Conservation (phyloP, 1,140 invertebrate genomes). For the Drosophila ercepeae region DNA sequence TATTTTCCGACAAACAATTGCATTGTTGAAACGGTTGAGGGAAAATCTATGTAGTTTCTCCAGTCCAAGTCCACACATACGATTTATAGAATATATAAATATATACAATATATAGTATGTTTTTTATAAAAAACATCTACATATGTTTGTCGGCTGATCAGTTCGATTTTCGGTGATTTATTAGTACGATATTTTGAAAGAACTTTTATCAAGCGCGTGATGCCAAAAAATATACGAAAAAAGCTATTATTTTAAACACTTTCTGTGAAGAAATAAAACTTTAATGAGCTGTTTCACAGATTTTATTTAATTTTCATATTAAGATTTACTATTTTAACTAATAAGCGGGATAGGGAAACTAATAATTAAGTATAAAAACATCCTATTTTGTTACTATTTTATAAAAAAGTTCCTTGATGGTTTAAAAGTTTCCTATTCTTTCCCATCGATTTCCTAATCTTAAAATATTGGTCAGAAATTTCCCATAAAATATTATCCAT, state of each 20-base stretch:
- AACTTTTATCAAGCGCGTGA: constrained; percentile 34
- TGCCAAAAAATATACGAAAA: constrained; percentile 8
- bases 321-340: too few relatives aligned
- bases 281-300: not conserved
- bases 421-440: too few relatives aligned
- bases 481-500: not conserved
- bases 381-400: too few relatives aligned
- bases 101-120: constrained; percentile 13
- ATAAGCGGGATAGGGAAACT: not conserved
- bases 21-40: constrained; percentile 41
- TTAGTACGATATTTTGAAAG: constrained; percentile 54
- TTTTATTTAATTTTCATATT: too few relatives aligned
- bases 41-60: constrained; percentile 5
- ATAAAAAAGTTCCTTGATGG: too few relatives aligned
- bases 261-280: not conserved
- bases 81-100: constrained; percentile 1
- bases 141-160: constrained; percentile 30
- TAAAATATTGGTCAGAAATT: not conserved
- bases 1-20: constrained; percentile 68
- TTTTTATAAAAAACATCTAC: constrained; percentile 1
- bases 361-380: too few relatives aligned
- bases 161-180: constrained; percentile 54
- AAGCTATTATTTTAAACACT: not conserved
- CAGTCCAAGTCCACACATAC: not conserved
- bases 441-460: not conserved